Conservation (phyloP, 2,888 invertebrate species). For the Ochropleura leucogaster region DNA sequence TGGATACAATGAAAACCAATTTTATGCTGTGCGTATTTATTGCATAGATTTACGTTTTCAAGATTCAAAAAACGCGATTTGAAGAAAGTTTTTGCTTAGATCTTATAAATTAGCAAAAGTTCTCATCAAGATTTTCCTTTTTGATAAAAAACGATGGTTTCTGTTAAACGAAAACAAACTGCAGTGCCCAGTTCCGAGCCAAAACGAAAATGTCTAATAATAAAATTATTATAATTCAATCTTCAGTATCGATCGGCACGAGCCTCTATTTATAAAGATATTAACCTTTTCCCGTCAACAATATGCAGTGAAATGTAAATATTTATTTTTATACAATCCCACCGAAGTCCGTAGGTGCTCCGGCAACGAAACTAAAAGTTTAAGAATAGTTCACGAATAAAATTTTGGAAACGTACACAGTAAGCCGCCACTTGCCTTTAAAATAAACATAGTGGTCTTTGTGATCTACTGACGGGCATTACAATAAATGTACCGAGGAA, state of each 20-base stretch:
- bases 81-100: not conserved
- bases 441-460: conserved; percentile 80
- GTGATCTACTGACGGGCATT: conserved; percentile 81
- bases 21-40: not conserved
- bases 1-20: not conserved
- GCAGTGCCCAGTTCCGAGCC: conserved; percentile 34
- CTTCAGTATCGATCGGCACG: conserved; percentile 65
- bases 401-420: conserved; percentile 68
- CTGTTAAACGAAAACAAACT: conserved; percentile 18
- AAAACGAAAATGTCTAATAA: conserved; percentile 58
- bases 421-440: conserved; percentile 75
- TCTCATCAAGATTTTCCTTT: not conserved
- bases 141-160: not conserved
- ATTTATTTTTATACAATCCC: conserved; percentile 83
- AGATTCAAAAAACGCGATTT: not conserved
- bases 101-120: not conserved
- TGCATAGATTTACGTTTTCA: not conserved
- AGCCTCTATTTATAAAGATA: conserved; percentile 82
- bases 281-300: conserved; percentile 85
- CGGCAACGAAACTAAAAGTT: conserved; percentile 62
- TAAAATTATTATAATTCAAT: conserved; percentile 76
- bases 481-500: conserved; percentile 86
- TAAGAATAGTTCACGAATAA: conserved; percentile 75
- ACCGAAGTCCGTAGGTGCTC: conserved; percentile 56
- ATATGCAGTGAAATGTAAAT: conserved; percentile 84